Conservation (phyloP, 1,140 invertebrate genomes). For the Paraescarpia echinospica region DNA sequence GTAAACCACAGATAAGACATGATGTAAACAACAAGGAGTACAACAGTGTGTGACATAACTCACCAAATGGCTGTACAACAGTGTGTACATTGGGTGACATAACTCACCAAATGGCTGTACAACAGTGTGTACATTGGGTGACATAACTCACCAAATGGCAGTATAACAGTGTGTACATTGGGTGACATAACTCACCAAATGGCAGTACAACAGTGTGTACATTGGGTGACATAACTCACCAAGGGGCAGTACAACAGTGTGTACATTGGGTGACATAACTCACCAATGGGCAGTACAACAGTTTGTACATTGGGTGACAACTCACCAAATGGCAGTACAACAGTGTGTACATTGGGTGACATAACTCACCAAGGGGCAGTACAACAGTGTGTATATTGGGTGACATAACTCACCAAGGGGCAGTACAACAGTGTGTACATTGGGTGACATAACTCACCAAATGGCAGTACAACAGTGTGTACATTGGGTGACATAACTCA, state of each 20-base stretch:
- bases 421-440: neutral
- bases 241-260: neutral
- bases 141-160: neutral
- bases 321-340: neutral
- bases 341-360: neutral
- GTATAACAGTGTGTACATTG: neutral
- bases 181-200: neutral
- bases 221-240: neutral
- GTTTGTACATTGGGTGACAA: neutral
- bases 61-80: no score
- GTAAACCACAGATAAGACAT: neutral
- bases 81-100: neutral
- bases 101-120: neutral
- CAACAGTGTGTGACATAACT: neutral
- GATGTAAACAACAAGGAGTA: neutral
- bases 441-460: neutral
- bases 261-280: neutral
- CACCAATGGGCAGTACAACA: neutral
- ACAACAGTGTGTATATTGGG: neutral
- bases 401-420: neutral
- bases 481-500: neutral
- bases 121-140: neutral
- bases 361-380: neutral
- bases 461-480: neutral
- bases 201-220: neutral